Evolutionary conservation across 2,113 vertebrate genomes (phyloP), one percentile per base, ranked within the genome.

Genomic region (Syngnathus floridae): DNA sequence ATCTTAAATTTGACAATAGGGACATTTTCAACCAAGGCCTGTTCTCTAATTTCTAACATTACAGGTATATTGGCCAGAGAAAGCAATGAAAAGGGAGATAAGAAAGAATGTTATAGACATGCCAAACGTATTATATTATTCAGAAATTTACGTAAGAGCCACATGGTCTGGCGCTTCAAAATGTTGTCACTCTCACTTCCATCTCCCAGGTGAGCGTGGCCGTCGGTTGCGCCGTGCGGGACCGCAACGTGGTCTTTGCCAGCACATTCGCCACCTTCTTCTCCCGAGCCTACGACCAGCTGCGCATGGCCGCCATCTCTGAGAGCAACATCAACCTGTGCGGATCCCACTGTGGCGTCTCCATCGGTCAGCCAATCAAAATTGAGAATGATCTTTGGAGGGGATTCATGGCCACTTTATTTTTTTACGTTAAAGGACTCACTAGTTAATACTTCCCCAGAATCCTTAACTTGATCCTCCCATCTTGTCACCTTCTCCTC

Each of bases 301-400:
- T 97, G 13, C 93, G 94, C 67, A 98, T 97, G 95, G 95, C 94
- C 0, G 93, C 93, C 82, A 96, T 98, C 87, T 97, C 95, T 0
- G 95, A 97, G 77, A 98, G 95, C 84, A 97, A 94, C 88, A 88
- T 98, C 87, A 98, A 97, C 74, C 92, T 97, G 21, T 95, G 93
- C 2, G 95, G 94, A 64, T 97, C 95, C 0, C 95, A 98, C 89
- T 97, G 95, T 0, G 95, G 95, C 0, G 90, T 98, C 37, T 97
- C 95, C 66, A 95, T 95, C 0, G 95, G 95, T 97, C 88, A 92
- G 94, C 86, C 60, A 31, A 35, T 46, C 40, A 11, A 22, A 21
- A 16, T 13, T n/a, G 57, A 4, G 4, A 45, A 4, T 4, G 1
- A 11, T 21, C 19, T 36, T 31, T 31, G 26, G 26, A 41, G 40